phyloP scores from a whole-genome alignment of 2,888 invertebrate genomes.

The Abrostola tripartita region DNA sequence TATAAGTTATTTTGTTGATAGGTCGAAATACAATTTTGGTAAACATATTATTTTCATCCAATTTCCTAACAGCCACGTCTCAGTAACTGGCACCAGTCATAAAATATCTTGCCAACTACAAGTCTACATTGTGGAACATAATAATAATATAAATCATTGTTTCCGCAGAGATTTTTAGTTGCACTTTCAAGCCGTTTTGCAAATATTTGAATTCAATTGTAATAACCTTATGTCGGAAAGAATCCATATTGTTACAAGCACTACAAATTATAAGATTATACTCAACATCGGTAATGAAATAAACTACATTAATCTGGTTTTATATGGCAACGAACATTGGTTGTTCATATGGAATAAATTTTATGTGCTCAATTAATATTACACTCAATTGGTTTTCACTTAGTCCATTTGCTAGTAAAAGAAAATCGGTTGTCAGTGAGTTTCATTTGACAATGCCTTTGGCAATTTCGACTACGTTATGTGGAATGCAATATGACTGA shows the following conservation, averaged over 20 bases:
- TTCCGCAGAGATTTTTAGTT: conserved; percentile 10
- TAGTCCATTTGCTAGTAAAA: conserved; percentile 5
- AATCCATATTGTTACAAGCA: too few relatives aligned
- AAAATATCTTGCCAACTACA: conserved; percentile 43
- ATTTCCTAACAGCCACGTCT: conserved; percentile 27
- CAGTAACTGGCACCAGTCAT: conserved; percentile 43
- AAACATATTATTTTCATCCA: conserved; percentile 12
- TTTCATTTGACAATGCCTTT: background rate
- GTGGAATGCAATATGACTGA: background rate
- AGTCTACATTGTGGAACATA: conserved; percentile 2
- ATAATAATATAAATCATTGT: conserved; percentile 32
- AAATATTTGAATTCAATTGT: too few relatives aligned
- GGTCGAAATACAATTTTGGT: conserved; percentile 10
- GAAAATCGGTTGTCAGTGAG: background rate
- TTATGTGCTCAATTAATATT: conserved; percentile 34
- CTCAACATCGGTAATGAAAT: conserved; percentile 6
- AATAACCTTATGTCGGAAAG: too few relatives aligned
- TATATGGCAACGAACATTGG: conserved; percentile 18
- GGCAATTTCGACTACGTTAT: background rate
- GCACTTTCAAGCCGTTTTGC: too few relatives aligned
- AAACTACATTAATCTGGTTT: conserved; percentile 14
- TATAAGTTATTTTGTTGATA: background rate
- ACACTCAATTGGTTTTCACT: conserved; percentile 19
- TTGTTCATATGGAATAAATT: conserved; percentile 15
- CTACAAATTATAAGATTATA: background rate